Percentiles rank a stretch among this genome's conserved stretches.
phyloP scores from a whole-genome alignment of 2,797 vertebrate genomes.

The Typhlichthys subterraneus region DNA sequence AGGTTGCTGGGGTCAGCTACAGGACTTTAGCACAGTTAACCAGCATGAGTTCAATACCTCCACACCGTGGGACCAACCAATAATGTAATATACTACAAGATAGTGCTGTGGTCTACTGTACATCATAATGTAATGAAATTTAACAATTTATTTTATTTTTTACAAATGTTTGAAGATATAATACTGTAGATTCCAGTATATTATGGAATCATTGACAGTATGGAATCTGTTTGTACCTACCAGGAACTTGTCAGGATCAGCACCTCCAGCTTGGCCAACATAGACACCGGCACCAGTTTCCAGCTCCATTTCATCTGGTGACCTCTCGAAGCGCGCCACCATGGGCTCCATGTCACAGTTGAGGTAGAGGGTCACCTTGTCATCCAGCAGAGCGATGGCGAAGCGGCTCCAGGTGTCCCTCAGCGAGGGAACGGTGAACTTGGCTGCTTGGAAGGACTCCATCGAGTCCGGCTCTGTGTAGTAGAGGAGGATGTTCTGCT shows the following conservation, averaged over 20 bases:
- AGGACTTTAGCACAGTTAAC: no score
- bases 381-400: conserved; percentile 82
- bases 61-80: no score
- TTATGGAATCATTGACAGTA: no score
- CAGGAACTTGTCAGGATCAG: conserved; percentile 87
- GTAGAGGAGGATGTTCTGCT: conserved; percentile 85
- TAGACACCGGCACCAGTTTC: conserved; percentile 85
- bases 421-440: conserved; percentile 83
- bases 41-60: no score
- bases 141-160: no score
- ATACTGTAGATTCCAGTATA: no score
- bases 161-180: no score
- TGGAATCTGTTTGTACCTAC: conserved; percentile 65
- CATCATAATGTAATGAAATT: no score
- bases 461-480: conserved; percentile 84
- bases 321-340: conserved; percentile 76
- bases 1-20: no score
- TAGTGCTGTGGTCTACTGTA: no score
- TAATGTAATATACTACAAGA: no score
- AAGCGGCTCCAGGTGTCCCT: conserved; percentile 86
- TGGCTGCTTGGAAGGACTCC: conserved; percentile 77
- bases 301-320: conserved; percentile 84
- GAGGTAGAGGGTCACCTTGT: conserved; percentile 81
- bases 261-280: conserved; percentile 89
- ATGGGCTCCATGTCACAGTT: conserved; percentile 83